Evolutionary conservation across 2,888 invertebrate genomes (phyloP).

Genomic region (Volucella inanis): DNA sequence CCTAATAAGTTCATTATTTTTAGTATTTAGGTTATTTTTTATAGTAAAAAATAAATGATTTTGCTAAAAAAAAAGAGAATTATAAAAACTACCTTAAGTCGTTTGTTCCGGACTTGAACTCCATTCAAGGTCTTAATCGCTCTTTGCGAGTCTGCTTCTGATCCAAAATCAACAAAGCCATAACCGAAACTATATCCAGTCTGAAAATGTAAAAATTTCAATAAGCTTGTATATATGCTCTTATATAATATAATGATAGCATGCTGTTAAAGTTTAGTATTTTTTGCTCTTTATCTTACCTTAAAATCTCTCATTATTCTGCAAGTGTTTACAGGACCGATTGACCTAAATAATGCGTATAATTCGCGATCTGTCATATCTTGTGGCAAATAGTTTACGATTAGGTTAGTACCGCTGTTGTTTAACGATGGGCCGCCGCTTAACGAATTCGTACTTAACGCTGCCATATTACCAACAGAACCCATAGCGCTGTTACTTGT

Average conservation of each 20-base stretch:
- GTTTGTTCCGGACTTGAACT: slow-evolving; percentile 93
- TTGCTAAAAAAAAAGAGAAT: neutral
- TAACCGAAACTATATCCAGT: slow-evolving; percentile 98
- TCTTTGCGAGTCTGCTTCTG: slow-evolving; percentile 92
- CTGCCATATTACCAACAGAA: slow-evolving; percentile 80
- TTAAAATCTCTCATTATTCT: slow-evolving; percentile 96
- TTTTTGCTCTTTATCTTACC: slow-evolving; percentile 83
- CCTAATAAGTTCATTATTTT: too few relatives aligned
- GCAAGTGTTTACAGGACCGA: slow-evolving; percentile 94
- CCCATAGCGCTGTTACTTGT: slow-evolving; percentile 80
- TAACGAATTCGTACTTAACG: slow-evolving; percentile 79
- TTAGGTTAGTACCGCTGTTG: slow-evolving; percentile 89
- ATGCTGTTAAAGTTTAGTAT: slow-evolving; percentile 60
- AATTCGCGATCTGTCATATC: slow-evolving; percentile 96
- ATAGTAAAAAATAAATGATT: too few relatives aligned
- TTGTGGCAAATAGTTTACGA: slow-evolving; percentile 97
- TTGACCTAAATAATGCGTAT: slow-evolving; percentile 93
- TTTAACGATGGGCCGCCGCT: slow-evolving; percentile 76
- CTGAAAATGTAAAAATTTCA: slow-evolving; percentile 82
- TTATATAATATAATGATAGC: slow-evolving; percentile 41
- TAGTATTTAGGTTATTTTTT: too few relatives aligned
- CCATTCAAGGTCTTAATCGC: slow-evolving; percentile 95
- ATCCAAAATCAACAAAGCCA: slow-evolving; percentile 96
- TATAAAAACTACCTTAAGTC: slow-evolving; percentile 91
- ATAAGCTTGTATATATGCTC: slow-evolving; percentile 52